Evolutionary conservation across 1,140 invertebrate species (phyloP).

Genomic region (Plodia interpunctella): DNA sequence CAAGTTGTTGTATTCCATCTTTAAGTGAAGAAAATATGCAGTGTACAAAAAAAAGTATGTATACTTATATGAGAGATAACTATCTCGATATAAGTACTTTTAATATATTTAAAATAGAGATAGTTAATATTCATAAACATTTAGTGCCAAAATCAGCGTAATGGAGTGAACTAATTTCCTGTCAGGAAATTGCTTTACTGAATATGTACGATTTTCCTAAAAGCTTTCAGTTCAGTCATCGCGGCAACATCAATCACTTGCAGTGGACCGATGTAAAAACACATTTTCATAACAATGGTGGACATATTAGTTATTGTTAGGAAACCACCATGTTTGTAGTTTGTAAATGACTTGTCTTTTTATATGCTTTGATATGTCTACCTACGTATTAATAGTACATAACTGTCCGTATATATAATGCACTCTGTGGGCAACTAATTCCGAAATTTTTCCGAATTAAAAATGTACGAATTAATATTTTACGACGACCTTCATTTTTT

Average conservation of each 20-base stretch:
- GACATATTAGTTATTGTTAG: conserved; percentile 17
- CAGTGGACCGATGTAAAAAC: conserved; percentile 27
- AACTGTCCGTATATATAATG: too few species aligned
- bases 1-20: too few species aligned
- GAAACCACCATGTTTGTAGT: conserved; percentile 4
- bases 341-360: background rate
- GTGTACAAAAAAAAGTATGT: too few species aligned
- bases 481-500: conserved; percentile 1
- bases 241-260: conserved; percentile 49
- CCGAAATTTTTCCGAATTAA: background rate
- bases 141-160: conserved; percentile 36
- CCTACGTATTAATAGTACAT: background rate
- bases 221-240: conserved; percentile 48
- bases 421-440: too few species aligned
- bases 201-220: conserved; percentile 57
- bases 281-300: conserved; percentile 36
- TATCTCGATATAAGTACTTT: too few species aligned
- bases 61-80: too few species aligned
- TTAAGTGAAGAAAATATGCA: too few species aligned
- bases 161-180: conserved; percentile 67
- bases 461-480: too few species aligned
- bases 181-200: conserved; percentile 58
- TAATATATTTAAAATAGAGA: conserved; percentile 1
- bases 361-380: background rate
- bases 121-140: conserved; percentile 6